Evolutionary conservation across 2,888 invertebrate species (phyloP).

Genomic region (Dynastes maya): DNA sequence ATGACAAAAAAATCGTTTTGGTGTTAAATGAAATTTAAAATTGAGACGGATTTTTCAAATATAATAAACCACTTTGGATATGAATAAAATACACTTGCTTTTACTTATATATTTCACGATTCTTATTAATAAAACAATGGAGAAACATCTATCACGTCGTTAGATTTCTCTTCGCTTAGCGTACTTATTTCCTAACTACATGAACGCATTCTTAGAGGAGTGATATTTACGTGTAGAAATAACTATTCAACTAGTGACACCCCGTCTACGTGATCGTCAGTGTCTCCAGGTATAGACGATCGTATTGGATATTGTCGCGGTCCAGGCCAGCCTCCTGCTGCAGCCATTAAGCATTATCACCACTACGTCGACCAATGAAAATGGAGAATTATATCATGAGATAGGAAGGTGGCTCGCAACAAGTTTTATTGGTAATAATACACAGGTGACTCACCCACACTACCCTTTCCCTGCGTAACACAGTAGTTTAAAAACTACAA

Average conservation of each 20-base stretch:
- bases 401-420: slow-evolving; percentile 62
- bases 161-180: background rate
- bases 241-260: slow-evolving; percentile 47
- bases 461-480: slow-evolving; percentile 47
- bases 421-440: slow-evolving; percentile 59
- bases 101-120: too few relatives aligned
- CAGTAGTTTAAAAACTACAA: slow-evolving; percentile 33
- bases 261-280: slow-evolving; percentile 50
- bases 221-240: slow-evolving; percentile 21
- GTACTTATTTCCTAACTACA: background rate
- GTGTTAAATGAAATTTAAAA: too few relatives aligned
- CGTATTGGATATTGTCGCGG: slow-evolving; percentile 62
- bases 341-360: slow-evolving; percentile 68
- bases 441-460: slow-evolving; percentile 55
- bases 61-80: too few relatives aligned
- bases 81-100: too few relatives aligned
- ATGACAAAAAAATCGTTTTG: too few relatives aligned
- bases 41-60: too few relatives aligned
- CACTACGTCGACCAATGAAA: slow-evolving; percentile 63
- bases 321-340: slow-evolving; percentile 66
- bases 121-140: too few relatives aligned
- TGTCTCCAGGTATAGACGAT: slow-evolving; percentile 51
- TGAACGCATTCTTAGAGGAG: background rate
- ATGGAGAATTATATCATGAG: slow-evolving; percentile 54
- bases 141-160: background rate